Evolutionary conservation across 2,797 vertebrate genomes (phyloP).

Genomic region (Sylvilagus floridanus): DNA sequence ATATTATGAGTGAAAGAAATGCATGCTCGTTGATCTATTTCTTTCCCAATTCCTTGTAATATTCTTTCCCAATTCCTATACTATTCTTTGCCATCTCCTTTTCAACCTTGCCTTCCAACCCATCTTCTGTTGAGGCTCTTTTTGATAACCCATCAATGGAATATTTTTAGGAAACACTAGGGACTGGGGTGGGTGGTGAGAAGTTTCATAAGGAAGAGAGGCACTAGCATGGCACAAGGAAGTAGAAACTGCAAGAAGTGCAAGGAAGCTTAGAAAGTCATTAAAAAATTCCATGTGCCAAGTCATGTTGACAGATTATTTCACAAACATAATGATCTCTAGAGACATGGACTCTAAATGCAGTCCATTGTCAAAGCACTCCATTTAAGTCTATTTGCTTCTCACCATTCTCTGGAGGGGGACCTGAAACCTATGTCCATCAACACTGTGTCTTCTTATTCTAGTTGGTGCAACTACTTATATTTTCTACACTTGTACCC

Average conservation of each 20-base stretch:
- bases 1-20: conserved; percentile 38
- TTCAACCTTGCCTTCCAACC: not conserved
- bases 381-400: not conserved
- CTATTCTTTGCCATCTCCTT: not conserved
- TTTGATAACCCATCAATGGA: conserved; percentile 20
- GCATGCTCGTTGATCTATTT: not conserved
- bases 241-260: conserved; percentile 46
- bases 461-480: not conserved
- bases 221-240: conserved; percentile 21
- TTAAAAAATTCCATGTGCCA: conserved; percentile 57
- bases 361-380: not conserved
- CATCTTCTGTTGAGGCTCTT: conserved; percentile 22
- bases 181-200: not conserved
- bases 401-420: not conserved
- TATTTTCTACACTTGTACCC: not conserved
- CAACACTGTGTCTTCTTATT: not conserved
- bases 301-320: conserved; percentile 2
- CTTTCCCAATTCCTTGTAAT: not conserved
- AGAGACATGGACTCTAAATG: not conserved
- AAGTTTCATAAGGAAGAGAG: conserved; percentile 53
- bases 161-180: conserved; percentile 16
- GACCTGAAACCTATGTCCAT: not conserved
- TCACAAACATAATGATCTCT: not conserved
- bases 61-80: not conserved
- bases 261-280: conserved; percentile 56